These are phyloP conservation scores for Vanessa cardui DNA, from an alignment of 2,888 invertebrate genomes.

Conservation along the genomic window DNA sequence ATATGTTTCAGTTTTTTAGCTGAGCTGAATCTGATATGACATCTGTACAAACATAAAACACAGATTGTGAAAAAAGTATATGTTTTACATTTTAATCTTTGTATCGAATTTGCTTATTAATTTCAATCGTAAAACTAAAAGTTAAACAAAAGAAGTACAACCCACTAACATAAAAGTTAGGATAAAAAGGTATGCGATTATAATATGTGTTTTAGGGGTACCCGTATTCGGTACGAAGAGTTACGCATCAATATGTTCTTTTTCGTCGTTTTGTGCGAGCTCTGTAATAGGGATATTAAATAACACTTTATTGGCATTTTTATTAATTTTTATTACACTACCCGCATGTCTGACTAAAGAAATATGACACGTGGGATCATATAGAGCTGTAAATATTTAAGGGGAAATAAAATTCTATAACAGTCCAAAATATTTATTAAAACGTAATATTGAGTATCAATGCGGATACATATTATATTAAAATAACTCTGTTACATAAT, in stretches of 20 bases:
- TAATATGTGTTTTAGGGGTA: no score
- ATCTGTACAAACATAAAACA: no score
- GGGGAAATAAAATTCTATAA: neutral
- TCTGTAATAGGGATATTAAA: constrained; percentile 14
- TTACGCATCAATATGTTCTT: neutral
- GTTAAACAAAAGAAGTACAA: no score
- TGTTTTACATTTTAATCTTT: no score
- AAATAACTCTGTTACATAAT: no score
- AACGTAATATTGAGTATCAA: neutral
- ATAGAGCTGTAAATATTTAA: neutral
- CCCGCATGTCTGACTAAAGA: constrained; percentile 18
- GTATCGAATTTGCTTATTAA: no score
- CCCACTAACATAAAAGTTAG: no score
- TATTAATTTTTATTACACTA: constrained; percentile 15
- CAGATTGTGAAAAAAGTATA: no score
- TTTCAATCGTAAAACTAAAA: no score
- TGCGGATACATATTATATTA: neutral
- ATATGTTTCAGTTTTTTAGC: no score
- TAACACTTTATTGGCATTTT: constrained; percentile 15
- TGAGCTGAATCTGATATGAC: no score
- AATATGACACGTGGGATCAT: constrained; percentile 7
- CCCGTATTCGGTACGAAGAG: constrained; percentile 1
- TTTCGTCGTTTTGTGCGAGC: constrained; percentile 17
- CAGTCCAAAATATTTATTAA: neutral
- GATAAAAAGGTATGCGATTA: neutral